Evolutionary conservation across 2,797 vertebrate genomes (phyloP), one percentile per base, ranked within the genome.

Genomic region (Amblyopsis hoosieri): DNA sequence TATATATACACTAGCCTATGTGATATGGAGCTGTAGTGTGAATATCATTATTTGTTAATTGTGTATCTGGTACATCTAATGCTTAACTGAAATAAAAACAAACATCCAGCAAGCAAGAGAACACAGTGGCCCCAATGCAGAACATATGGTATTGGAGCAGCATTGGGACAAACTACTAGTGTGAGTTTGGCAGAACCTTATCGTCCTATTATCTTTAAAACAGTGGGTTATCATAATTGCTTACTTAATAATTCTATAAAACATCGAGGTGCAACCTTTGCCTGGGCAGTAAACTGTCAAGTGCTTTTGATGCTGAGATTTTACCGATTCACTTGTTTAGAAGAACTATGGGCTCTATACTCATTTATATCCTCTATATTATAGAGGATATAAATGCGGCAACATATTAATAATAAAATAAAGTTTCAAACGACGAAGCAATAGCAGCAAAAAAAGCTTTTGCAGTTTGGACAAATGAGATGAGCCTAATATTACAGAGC

Each of bases 231-330:
- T 94, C 93, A 88, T 92, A 93, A 94, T 92, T 92, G 90, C 91
- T 94, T 93, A 91, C 93, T 95, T 94, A 95, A 94, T 95, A 94
- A 95, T 94, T 93, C 92, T 88, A 87, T 93, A 90, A 93, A 92
- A 80, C 84, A 66, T 72, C 70, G 76, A 64, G 72, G 67, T 81
- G 75, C 81, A 88, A 89, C 91, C 91, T 90, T 77, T 87, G 76
- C 46, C 69, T 85, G 73, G 76, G 88, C 85, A 84, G 87, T 94
- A 93, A 94, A 94, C 71, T 51, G 61, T 84, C 81, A 85, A 84
- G 81, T 84, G 78, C 74, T 45, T 91, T 90, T 83, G 82, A 89
- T 88, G 87, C 87, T 54, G 75, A 76, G 75, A 80, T 86, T 78
- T 37, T 37, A 37, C 8, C 33, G 33, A 37, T 37, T 37, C 33